Evolutionary conservation across 1,140 invertebrate genomes (phyloP).

Genomic region (Parapsyche elsis): DNA sequence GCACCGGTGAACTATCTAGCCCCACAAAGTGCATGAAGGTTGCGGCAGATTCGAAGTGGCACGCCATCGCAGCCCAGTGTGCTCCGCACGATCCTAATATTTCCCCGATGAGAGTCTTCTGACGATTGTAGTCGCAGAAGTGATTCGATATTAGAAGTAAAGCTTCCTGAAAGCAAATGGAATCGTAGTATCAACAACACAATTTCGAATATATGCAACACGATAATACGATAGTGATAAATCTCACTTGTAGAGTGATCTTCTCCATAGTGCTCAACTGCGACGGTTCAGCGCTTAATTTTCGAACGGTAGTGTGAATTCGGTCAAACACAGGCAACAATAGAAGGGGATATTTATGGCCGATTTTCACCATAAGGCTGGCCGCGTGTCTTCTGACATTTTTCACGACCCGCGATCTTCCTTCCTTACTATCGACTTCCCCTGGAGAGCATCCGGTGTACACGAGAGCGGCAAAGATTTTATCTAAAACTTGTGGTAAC

Average conservation of each 20-base stretch:
- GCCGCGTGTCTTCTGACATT: constrained; percentile 90
- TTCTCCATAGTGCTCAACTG: constrained; percentile 87
- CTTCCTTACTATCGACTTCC: constrained; percentile 65
- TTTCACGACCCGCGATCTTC: constrained; percentile 78
- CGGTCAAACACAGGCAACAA: constrained; percentile 89
- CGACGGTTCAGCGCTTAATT: constrained; percentile 72
- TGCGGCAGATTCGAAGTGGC: constrained; percentile 71
- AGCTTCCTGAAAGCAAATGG: constrained; percentile 70
- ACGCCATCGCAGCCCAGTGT: constrained; percentile 73
- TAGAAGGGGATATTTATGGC: constrained; percentile 84
- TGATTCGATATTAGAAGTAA: constrained; percentile 87
- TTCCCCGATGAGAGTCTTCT: constrained; percentile 84
- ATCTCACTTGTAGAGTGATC: constrained; percentile 74
- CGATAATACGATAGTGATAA: constrained; percentile 41
- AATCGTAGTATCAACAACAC: neutral
- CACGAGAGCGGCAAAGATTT: constrained; percentile 85
- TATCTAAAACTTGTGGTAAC: constrained; percentile 83
- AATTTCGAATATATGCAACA: constrained; percentile 24
- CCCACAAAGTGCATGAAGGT: constrained; percentile 84
- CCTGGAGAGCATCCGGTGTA: constrained; percentile 71
- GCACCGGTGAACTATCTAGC: constrained; percentile 75
- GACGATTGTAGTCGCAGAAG: constrained; percentile 87
- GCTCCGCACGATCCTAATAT: constrained; percentile 67
- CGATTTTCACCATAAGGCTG: constrained; percentile 89
- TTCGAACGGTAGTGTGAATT: constrained; percentile 79